phyloP scores from a whole-genome alignment of 2,797 vertebrate genomes.

The Liasis olivaceus region DNA sequence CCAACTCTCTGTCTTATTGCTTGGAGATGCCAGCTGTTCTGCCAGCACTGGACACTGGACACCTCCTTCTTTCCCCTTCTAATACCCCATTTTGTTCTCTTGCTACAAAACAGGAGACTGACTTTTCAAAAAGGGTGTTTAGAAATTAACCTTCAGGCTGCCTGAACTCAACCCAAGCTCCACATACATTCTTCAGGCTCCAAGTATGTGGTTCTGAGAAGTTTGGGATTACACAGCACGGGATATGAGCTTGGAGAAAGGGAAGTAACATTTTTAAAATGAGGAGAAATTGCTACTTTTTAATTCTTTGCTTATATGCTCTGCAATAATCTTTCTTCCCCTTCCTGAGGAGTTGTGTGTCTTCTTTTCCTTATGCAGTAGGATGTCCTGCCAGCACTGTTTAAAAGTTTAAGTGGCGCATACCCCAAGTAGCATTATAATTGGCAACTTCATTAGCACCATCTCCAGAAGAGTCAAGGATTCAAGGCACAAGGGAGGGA shows the following conservation, averaged over 20 bases:
- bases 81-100: neutral
- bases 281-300: neutral
- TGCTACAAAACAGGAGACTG: neutral
- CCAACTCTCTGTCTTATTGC: neutral
- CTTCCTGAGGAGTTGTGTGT: neutral
- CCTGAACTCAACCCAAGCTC: neutral
- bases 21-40: neutral
- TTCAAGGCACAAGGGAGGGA: neutral
- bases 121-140: neutral
- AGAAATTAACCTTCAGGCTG: neutral
- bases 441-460: slow-evolving; percentile 12
- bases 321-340: neutral
- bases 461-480: neutral
- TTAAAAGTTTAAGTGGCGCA: slow-evolving; percentile 4
- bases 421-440: slow-evolving; percentile 9
- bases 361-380: too few species aligned
- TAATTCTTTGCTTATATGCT: neutral
- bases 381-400: slow-evolving; percentile 2
- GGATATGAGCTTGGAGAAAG: neutral
- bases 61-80: neutral
- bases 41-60: neutral
- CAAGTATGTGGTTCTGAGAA: neutral
- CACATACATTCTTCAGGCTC: neutral
- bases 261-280: neutral
- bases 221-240: neutral